Evolutionary conservation across 2,113 vertebrate genomes (phyloP), one percentile per base, ranked within the genome.

Genomic region (Zeus faber): DNA sequence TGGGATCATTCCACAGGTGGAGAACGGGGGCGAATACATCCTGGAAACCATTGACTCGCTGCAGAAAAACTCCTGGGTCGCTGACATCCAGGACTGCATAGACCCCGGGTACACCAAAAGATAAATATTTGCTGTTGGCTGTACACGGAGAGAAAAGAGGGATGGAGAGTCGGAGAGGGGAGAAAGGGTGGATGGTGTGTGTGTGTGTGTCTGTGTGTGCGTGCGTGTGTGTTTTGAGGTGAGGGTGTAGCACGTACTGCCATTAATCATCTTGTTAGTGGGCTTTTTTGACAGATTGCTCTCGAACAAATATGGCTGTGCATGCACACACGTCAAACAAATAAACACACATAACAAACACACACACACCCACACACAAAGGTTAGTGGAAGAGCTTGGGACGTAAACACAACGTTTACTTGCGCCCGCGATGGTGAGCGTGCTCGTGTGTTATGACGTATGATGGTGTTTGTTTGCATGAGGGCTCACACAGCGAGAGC

Each of bases 11-110:
- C 55, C 46, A 27, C 76, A 91, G 89, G 95, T 98, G 72, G 95
- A 96, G 82, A 95, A 98, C 0, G 93, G 94, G 18, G 94, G 92
- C 0, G 97, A 99, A 62, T 98, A 98, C 76, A 99, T 99, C 81
- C 84, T 99, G 88, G 95, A 99, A 87, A 99, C 95, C 67, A 96
- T 99, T 0, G 97, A 99, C 81, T 98, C 95, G 0, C 87, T 99
- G 68, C 96, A 99, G 91, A 99, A 98, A 64, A 97, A 98, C 86
- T 99, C 97, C 0, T 99, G 97, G 97, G 95, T 99, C 58, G 94
- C 95, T 0, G 97, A 98, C 50, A 98, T 98, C 81, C 96, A 98
- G 82, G 97, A 98, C 89, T 99, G 97, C 73, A 95, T 93, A 6
- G 94, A 98, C 71, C 95, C 95, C 0, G 95, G 95, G 97, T 98